Conservation (phyloP, 2,797 vertebrate genomes). For the Anniella stebbinsi region DNA sequence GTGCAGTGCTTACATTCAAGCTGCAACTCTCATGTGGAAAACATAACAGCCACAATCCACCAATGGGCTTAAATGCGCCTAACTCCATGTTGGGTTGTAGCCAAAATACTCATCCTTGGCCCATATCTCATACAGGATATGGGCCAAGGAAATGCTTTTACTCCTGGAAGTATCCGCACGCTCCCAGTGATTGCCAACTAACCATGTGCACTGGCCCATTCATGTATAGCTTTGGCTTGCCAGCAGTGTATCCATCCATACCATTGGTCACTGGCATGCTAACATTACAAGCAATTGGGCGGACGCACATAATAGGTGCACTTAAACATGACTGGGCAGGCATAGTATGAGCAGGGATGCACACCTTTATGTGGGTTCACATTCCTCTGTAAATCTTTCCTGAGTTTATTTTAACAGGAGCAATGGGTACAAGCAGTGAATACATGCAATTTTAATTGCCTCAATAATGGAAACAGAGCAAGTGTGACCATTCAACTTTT, state of each 20-base stretch:
- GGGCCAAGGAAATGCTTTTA: not conserved
- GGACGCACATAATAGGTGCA: not conserved
- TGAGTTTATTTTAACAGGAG: constrained; percentile 1
- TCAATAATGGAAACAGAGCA: constrained; percentile 4
- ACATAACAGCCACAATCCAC: not conserved
- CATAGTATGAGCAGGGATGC: not conserved
- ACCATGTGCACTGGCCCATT: not conserved
- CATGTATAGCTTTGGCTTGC: not conserved
- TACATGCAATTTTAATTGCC: not conserved
- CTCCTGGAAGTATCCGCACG: not conserved
- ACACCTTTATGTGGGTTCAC: too few species aligned
- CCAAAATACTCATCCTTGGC: not conserved
- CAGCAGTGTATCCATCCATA: not conserved
- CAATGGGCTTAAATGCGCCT: not conserved
- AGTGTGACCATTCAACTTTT: constrained; percentile 33
- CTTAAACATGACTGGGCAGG: too few species aligned
- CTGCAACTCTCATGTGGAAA: not conserved
- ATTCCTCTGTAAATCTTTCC: constrained; percentile 40
- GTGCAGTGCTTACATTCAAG: not conserved
- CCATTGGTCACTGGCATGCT: not conserved
- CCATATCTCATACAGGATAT: not conserved
- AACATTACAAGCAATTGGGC: not conserved
- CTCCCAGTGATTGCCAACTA: too few species aligned
- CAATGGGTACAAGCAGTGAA: not conserved
- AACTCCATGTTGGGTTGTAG: not conserved